Evolutionary conservation across 2,888 invertebrate genomes (phyloP).

Genomic region (Parapristionchus giblindavisi): DNA sequence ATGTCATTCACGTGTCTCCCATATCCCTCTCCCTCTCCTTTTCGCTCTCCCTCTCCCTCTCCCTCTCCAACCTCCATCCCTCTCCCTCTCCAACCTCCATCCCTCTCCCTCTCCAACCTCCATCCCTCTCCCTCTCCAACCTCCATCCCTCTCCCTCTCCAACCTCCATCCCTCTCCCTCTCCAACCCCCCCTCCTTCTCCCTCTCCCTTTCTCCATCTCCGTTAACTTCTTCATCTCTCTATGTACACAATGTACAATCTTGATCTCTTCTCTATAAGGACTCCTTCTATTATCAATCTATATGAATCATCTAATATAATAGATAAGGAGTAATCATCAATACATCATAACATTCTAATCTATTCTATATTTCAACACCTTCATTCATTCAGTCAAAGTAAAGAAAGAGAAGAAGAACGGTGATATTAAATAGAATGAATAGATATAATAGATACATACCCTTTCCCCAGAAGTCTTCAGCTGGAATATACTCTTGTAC

Average conservation of each 20-base stretch:
- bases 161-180: not conserved
- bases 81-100: too few species aligned
- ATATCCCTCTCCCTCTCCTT: too few species aligned
- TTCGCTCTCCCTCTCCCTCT: too few species aligned
- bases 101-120: too few species aligned
- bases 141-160: not conserved
- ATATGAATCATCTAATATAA: too few species aligned
- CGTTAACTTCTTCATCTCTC: not conserved
- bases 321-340: too few species aligned
- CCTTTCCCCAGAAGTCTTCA: conserved; percentile 64
- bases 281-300: too few species aligned
- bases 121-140: too few species aligned
- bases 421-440: not conserved
- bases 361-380: not conserved
- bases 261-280: too few species aligned
- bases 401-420: not conserved
- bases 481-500: conserved; percentile 58
- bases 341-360: not conserved
- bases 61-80: too few species aligned
- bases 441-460: conserved; percentile 40
- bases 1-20: too few species aligned
- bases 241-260: not conserved
- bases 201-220: not conserved
- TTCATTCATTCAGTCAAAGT: not conserved
- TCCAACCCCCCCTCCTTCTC: not conserved